phyloP scores from a whole-genome alignment of 2,797 vertebrate genomes.

The Enteromius unitaeniatus region DNA sequence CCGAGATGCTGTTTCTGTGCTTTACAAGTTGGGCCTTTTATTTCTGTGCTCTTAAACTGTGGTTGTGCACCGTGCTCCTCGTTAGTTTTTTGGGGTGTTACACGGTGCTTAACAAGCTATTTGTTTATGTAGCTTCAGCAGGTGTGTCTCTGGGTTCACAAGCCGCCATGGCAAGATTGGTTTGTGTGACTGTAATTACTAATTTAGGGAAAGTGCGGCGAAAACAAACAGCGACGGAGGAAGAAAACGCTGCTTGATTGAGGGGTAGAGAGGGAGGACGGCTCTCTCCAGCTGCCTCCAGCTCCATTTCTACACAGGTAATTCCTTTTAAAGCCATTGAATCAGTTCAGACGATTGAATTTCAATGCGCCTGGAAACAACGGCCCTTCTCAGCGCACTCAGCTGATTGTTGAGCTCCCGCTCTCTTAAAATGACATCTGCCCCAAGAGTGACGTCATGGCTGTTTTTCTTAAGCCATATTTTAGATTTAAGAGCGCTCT shows the following conservation, averaged over 20 bases:
- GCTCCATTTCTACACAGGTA: conserved; percentile 76
- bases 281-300: conserved; percentile 69
- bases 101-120: conserved; percentile 68
- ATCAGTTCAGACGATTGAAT: conserved; percentile 77
- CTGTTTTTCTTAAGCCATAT: conserved; percentile 55
- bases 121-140: conserved; percentile 73
- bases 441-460: conserved; percentile 72
- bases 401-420: conserved; percentile 74
- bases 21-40: conserved; percentile 29
- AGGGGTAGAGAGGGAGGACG: conserved; percentile 46
- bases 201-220: conserved; percentile 78
- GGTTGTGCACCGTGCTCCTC: conserved; percentile 52
- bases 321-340: conserved; percentile 78
- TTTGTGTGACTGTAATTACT: conserved; percentile 80
- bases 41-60: conserved; percentile 24
- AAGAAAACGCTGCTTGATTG: conserved; percentile 58
- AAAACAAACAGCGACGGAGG: conserved; percentile 74
- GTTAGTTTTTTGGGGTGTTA: conserved; percentile 68
- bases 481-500: conserved; percentile 62
- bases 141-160: conserved; percentile 74
- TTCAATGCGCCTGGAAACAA: conserved; percentile 72
- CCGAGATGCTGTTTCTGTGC: conserved; percentile 3
- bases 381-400: conserved; percentile 70
- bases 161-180: conserved; percentile 73
- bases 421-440: conserved; percentile 72